Base-by-base conservation (phyloP, 2,888 invertebrate species). In the Bugula neritina region DNA sequence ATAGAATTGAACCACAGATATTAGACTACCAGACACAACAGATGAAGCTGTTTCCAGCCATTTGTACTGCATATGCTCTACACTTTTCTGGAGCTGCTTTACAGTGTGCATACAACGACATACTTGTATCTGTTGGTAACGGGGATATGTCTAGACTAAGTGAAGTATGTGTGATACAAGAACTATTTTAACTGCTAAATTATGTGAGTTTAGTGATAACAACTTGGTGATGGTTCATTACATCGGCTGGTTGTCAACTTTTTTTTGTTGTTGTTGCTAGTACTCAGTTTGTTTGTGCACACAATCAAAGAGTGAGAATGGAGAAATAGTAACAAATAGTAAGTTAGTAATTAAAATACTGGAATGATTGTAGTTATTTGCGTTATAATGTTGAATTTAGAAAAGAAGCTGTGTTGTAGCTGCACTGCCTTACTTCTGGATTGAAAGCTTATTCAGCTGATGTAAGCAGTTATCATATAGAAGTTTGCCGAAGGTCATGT, bases 11-110 rank as follows among this genome's bases (percentile, higher is more conserved):
- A 82, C 91, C 92, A 0, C 93, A 94, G 84, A 92, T 98, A 77
- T 85, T 98, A 74, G 94, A 97, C 81, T 98, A 93, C 82, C 89
- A 93, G 75, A 94, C 95, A 0, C 97, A 98, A 81, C 96, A 96
- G 82, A 90, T 93, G 81, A 95, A 95, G 84, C 84, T 98, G 34
- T 90, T 97, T 78, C 91, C 95, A 0, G 88, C 90, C 77, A 88
- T 96, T 71, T 91, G 94, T 0, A 87, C 91, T 0, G 89, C 90
- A 43, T 91, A 93, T 81, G 93, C 92, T 0, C 90, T 92, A 80
- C 87, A 88, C 57, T 88, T 91, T 76, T 88, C 82, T 27, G 84
- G 83, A 0, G 74, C 74, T 23, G 73, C 77, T 35, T 76, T 85
- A 73, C 72, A 78, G 25, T 73, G 76, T 25, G 75, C 79, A 29